Evolutionary conservation across 2,113 vertebrate genomes (phyloP).

Genomic region (Canis aureus): DNA sequence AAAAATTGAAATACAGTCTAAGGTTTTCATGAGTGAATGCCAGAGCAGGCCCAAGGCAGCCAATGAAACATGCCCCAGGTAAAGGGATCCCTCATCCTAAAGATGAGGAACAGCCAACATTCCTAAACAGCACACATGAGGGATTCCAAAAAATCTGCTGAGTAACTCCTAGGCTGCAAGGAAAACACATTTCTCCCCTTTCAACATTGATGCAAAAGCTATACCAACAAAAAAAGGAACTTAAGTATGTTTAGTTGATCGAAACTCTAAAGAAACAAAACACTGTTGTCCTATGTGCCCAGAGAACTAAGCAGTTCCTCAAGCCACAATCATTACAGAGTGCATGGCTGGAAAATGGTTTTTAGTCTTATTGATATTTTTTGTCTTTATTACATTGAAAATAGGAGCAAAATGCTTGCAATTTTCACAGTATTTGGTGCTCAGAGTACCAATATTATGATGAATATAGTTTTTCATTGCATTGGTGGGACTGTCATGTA

Average conservation of each 20-base stretch:
- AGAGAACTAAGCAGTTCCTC: slow-evolving; percentile 44
- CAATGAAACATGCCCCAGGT: neutral
- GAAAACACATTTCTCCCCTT: neutral
- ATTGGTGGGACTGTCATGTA: slow-evolving; percentile 29
- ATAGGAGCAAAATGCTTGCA: slow-evolving; percentile 55
- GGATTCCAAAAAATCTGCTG: neutral
- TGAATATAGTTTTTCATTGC: slow-evolving; percentile 41
- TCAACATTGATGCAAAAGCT: neutral
- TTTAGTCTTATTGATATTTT: slow-evolving; percentile 68
- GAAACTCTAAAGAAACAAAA: slow-evolving; percentile 47
- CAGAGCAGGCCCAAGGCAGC: neutral
- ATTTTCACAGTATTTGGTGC: slow-evolving; percentile 48
- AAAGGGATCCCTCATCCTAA: neutral
- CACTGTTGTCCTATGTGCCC: neutral
- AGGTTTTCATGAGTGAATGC: neutral
- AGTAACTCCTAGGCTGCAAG: neutral
- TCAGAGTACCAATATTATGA: slow-evolving; percentile 56
- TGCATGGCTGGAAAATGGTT: neutral
- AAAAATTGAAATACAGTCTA: neutral
- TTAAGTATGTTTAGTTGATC: neutral
- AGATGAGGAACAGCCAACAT: neutral
- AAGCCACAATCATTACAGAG: slow-evolving; percentile 59
- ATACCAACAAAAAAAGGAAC: slow-evolving; percentile 38
- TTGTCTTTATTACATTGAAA: slow-evolving; percentile 70
- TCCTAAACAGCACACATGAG: neutral